phyloP scores from a whole-genome alignment of 2,797 vertebrate species.

The Arctocebus calabarensis region DNA sequence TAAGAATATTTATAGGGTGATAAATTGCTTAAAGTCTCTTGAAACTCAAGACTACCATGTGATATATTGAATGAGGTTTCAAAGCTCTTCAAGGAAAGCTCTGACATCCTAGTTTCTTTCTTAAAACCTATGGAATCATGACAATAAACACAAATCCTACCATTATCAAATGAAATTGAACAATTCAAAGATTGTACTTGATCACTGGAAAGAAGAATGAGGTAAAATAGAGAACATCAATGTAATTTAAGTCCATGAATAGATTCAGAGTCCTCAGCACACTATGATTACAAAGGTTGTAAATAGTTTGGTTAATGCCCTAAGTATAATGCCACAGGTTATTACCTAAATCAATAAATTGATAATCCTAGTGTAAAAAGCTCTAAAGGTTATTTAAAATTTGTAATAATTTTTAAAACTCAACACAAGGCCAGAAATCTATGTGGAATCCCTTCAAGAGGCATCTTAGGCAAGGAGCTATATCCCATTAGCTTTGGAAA shows the following conservation, averaged over 20 bases:
- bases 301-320: background rate
- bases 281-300: conserved; percentile 28
- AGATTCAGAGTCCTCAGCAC: background rate
- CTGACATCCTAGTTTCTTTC: background rate
- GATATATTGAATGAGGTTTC: background rate
- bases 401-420: conserved; percentile 25
- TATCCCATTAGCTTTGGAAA: background rate
- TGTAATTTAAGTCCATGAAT: background rate
- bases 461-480: background rate
- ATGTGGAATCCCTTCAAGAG: background rate
- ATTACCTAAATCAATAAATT: conserved; percentile 10
- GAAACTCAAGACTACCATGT: background rate
- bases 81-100: background rate
- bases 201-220: conserved; percentile 30
- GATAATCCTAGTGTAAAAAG: conserved; percentile 1
- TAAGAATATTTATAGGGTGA: conserved; percentile 1
- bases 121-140: background rate
- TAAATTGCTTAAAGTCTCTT: background rate
- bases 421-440: background rate
- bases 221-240: background rate
- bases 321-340: background rate
- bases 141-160: background rate
- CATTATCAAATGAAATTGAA: conserved; percentile 20
- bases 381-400: background rate
- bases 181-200: background rate